Base-by-base conservation (phyloP, 2,888 invertebrate genomes). In the Cremastobaeus sp. region DNA sequence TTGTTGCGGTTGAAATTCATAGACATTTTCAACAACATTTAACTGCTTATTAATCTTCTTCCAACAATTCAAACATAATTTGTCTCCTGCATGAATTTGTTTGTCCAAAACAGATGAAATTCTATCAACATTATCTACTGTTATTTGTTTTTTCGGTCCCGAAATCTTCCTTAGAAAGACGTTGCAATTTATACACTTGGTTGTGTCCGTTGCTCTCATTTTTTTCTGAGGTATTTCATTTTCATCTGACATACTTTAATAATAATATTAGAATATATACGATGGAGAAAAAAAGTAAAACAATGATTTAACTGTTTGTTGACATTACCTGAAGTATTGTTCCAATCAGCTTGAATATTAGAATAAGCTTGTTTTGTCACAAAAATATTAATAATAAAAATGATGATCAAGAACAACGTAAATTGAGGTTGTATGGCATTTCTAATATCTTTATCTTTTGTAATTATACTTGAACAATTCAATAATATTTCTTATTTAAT, bases 61-160 rank as follows among this genome's bases (percentile, higher is more conserved):
- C 41, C 41, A 41, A 18, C 41, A 41, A 6, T 41, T 41, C 17
- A 12, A 18, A n/a, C 41, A 41, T 41, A 41, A 41, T n/a, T 41
- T 41, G 41, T 5, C 15, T 17, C 41, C 41, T 14, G n/a, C 41
- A 3, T 3, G 1, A 3, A 41, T 20, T 9, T 9, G 3, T 41
- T 41, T 41, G 2, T 17, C 3, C 41, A 41, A 41, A 9, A 18
- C 41, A 18, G 3, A 14, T n/a, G 41, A 41, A 12, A 41, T 15
- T 9, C 11, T 14, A 18, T 4, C 3, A 25, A 45, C 43, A 12
- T 45, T 14, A 45, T 45, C 21, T 11, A 11, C 20, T 45, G 14
- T 4, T 45, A 45, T 45, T 45, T 45, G 12, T 45, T 45, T 45
- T 18, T 25, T 45, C 8, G 11, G n/a, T 45, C 43, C 25, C 2